Conservation (phyloP, 2,888 invertebrate species). For the Agrilus mali region DNA sequence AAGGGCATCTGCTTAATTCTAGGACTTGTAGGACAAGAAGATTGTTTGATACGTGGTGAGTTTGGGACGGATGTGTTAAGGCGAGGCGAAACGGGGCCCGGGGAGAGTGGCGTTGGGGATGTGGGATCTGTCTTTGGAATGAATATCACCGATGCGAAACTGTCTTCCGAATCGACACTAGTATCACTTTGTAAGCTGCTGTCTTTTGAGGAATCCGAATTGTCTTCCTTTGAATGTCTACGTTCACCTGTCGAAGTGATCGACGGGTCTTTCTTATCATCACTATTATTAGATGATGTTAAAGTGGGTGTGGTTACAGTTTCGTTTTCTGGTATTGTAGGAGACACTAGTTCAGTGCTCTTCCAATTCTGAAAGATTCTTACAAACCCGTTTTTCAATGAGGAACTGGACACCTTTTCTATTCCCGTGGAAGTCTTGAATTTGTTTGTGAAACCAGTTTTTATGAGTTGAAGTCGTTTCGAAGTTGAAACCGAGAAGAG, state of each 20-base stretch:
- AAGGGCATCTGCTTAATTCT: conserved; percentile 49
- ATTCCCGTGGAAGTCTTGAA: conserved; percentile 73
- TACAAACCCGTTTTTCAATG: conserved; percentile 63
- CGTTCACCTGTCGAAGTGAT: conserved; percentile 39
- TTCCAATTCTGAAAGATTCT: conserved; percentile 77
- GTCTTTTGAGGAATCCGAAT: conserved; percentile 79
- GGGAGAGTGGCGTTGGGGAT: conserved; percentile 48
- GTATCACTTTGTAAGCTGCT: conserved; percentile 88
- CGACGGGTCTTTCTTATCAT: conserved; percentile 22
- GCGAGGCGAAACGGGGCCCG: conserved; percentile 49
- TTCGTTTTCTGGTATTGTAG: conserved; percentile 29
- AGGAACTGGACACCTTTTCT: conserved; percentile 61
- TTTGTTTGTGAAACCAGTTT: conserved; percentile 72
- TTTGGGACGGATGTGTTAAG: conserved; percentile 63
- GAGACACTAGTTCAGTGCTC: conserved; percentile 37
- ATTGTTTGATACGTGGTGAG: conserved; percentile 59
- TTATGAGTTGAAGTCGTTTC: conserved; percentile 64
- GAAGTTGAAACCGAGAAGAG: conserved; percentile 61
- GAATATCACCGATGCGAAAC: conserved; percentile 85
- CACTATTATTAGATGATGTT: conserved; percentile 15
- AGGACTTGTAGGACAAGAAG: conserved; percentile 53
- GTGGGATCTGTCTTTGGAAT: conserved; percentile 70
- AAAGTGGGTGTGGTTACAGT: conserved; percentile 10
- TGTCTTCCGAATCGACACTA: conserved; percentile 87
- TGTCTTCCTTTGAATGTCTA: conserved; percentile 73